Percentiles rank a stretch among this genome's conserved stretches.
Evolutionary conservation across 2,797 vertebrate species (phyloP).

Genomic region (Siniperca scherzeri): DNA sequence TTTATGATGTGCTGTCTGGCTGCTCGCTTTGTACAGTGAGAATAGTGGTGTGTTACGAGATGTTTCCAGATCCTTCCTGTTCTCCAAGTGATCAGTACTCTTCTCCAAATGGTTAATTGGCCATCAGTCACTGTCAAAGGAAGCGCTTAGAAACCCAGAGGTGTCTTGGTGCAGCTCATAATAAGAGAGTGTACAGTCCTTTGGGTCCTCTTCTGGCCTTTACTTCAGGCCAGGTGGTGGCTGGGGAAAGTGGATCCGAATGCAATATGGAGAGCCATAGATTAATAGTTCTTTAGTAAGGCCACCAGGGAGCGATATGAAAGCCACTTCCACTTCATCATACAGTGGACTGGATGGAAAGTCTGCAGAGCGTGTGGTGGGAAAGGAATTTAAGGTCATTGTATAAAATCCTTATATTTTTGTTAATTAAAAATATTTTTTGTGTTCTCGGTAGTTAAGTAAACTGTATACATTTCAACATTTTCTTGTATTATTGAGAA

Average conservation of each 20-base stretch:
- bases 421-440: slow-evolving; percentile 2
- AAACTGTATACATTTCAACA: not conserved
- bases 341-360: slow-evolving; percentile 60
- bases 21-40: slow-evolving; percentile 60
- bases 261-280: slow-evolving; percentile 81
- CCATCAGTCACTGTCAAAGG: slow-evolving; percentile 86
- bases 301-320: slow-evolving; percentile 84
- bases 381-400: slow-evolving; percentile 20
- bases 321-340: slow-evolving; percentile 82
- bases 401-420: slow-evolving; percentile 1
- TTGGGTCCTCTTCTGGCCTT: slow-evolving; percentile 80
- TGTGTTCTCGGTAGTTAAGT: not conserved
- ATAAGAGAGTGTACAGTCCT: slow-evolving; percentile 81
- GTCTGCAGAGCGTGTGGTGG: slow-evolving; percentile 34
- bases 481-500: not conserved
- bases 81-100: slow-evolving; percentile 84
- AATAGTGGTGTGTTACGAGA: slow-evolving; percentile 71
- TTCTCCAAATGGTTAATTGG: slow-evolving; percentile 87
- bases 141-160: slow-evolving; percentile 83
- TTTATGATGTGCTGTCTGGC: slow-evolving; percentile 51
- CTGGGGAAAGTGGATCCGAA: slow-evolving; percentile 81
- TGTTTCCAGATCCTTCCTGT: slow-evolving; percentile 73
- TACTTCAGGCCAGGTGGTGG: slow-evolving; percentile 80
- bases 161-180: slow-evolving; percentile 85
- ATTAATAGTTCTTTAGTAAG: slow-evolving; percentile 85